Evolutionary conservation across 2,888 invertebrate genomes (phyloP), one percentile per base, ranked within the genome.

Genomic region (Trisateles emortualis): DNA sequence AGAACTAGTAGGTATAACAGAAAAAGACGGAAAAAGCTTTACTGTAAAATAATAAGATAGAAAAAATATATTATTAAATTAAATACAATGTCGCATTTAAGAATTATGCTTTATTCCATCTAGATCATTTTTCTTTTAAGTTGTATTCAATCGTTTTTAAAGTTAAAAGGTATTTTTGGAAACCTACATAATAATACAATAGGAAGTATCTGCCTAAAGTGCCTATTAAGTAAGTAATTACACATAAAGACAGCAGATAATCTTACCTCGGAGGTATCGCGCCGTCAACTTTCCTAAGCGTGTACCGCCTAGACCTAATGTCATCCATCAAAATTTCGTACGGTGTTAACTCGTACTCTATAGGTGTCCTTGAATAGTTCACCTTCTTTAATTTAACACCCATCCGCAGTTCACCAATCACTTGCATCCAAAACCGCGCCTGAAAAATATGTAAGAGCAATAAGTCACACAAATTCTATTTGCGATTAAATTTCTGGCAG

Each of bases 261-360:
- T 38, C 94, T 67, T 67, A 91, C 84, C 93, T 95, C 48, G 94
- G 95, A 53, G 96, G 96, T 79, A 86, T 86, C 86, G 96, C 95
- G 42, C 97, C 97, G 83, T 97, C 96, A 30, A 97, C 95, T 93
- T 98, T 98, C 83, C 97, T 95, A 72, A 99, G 94, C 79, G 96
- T 97, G 92, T 98, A 99, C 81, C 98, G 94, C 83, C 97, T 95
- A 58, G 97, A 96, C 72, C 98, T 94, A 79, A 99, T 99, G 83
- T 99, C 99, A 84, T 98, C 98, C 97, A 99, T 98, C 51, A 99
- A 94, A 80, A 98, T 98, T 92, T 99, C 99, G 82, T 98, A 99
- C 10, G 99, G 99, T 39, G 99, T 99, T 73, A 99, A 90, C 87
- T 98, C 98, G 87, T 96, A 99, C 87, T 99, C 98, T 58, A 97